Percentiles rank a stretch among this genome's conserved stretches.
These are phyloP conservation scores for Oxycera nigricornis DNA, from an alignment of 2,888 invertebrate genomes.

Conservation along the genomic window DNA sequence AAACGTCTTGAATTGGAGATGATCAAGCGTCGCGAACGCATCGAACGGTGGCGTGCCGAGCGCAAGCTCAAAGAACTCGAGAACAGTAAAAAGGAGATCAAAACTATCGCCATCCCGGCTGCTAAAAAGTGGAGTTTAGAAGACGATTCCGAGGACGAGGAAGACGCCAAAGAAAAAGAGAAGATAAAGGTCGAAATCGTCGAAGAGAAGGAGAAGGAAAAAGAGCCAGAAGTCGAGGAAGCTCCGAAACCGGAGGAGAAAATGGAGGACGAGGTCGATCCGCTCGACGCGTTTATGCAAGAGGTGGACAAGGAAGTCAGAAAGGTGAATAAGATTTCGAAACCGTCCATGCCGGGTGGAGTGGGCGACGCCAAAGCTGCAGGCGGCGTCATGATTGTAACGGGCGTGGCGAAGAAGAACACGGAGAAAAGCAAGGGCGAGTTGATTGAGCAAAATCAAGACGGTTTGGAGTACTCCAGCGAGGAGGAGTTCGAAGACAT, in stretches of 20 bases:
- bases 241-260: constrained; percentile 64
- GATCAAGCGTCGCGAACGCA: constrained; percentile 93
- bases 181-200: constrained; percentile 56
- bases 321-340: constrained; percentile 59
- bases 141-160: constrained; percentile 95
- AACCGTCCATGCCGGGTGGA: constrained; percentile 58
- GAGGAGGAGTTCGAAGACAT: constrained; percentile 96
- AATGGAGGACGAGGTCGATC: constrained; percentile 86
- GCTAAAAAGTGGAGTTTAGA: constrained; percentile 93
- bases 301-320: constrained; percentile 70
- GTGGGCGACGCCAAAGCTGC: constrained; percentile 62
- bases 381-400: constrained; percentile 73
- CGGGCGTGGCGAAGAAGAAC: constrained; percentile 87
- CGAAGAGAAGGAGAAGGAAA: constrained; percentile 74
- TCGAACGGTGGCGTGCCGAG: constrained; percentile 95
- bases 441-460: constrained; percentile 98
- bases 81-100: constrained; percentile 79
- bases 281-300: constrained; percentile 97
- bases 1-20: constrained; percentile 90
- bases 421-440: constrained; percentile 90
- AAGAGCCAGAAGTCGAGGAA: constrained; percentile 65
- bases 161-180: constrained; percentile 58
- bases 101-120: constrained; percentile 68
- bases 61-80: constrained; percentile 87
- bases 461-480: constrained; percentile 95